Evolutionary conservation across 2,888 invertebrate genomes (phyloP), one percentile per base, ranked within the genome.

Genomic region (Epicampocera succincta): DNA sequence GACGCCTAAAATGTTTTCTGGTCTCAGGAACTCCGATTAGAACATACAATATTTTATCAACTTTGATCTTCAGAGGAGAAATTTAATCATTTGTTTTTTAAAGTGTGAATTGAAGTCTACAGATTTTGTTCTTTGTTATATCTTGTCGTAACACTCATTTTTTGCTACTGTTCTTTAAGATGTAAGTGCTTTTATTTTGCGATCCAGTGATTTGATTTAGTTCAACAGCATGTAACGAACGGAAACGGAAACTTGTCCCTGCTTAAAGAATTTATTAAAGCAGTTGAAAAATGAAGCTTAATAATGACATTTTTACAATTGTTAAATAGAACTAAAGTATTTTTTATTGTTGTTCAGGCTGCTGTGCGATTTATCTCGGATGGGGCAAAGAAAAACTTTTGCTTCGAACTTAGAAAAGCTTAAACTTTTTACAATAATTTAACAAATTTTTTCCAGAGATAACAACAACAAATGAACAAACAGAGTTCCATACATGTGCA

Each of bases 201-300:
- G 48, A 73, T 44, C 46, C 54, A 73, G 58, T 73, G 56, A 76
- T 81, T 68, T 63, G 73, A 80, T 81, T 81, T 73, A 61, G 48
- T 58, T 69, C 8, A 74, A 48, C 19, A 69, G 48, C 19, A 66
- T 54, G 52, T 21, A 61, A 68, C 44, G 61, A 40, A 63, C 72
- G 80, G 76, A 81, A 81, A 38, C 61, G 80, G 72, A 81, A 81
- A 73, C 72, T 68, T 76, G 72, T 76, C 66, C 42, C 42, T 66
- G 46, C 61, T 63, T 38, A 48, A 52, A 69, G 13, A 54, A 54
- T 40, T 76, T 63, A 46, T 54, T 17, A 44, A n/a, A 58, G 48
- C 29, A 25, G 38, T 42, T 50, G 19, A 40, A 61, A 42, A 42
- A 48, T 40, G 40, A 58, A 33, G 52, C 50, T 63, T 42, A 63